These are phyloP conservation scores for Zeuzera pyrina DNA, from an alignment of 2,888 invertebrate species.

Conservation along the genomic window DNA sequence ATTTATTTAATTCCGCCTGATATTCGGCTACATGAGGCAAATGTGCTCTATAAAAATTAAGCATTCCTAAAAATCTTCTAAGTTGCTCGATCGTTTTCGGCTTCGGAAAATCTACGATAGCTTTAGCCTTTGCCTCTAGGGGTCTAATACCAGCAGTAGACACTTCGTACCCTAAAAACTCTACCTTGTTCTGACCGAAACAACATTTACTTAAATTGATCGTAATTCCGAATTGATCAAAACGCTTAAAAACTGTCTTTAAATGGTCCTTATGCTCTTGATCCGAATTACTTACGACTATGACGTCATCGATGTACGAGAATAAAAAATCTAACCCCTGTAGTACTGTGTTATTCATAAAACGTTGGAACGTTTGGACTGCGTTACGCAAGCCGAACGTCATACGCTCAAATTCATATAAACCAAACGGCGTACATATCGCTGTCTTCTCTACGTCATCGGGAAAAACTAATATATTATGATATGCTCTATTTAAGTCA, in stretches of 20 bases:
- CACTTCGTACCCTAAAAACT: conserved; percentile 14
- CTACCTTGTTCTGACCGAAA: conserved; percentile 7
- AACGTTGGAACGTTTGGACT: conserved; percentile 26
- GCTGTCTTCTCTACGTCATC: conserved; percentile 13
- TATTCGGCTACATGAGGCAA: conserved; percentile 10
- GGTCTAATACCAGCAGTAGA: conserved; percentile 10
- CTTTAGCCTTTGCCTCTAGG: conserved; percentile 4
- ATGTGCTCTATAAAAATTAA: conserved; percentile 15
- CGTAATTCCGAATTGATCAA: conserved; percentile 11
- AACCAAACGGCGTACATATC: conserved; percentile 12
- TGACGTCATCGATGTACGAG: conserved; percentile 5
- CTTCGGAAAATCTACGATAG: conserved; percentile 8
- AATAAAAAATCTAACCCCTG: conserved; percentile 7
- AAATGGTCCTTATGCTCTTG: conserved; percentile 2
- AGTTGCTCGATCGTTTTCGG: conserved; percentile 10
- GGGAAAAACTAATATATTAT: conserved; percentile 4
- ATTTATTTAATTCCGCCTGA: conserved; percentile 11
- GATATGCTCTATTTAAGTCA: conserved; percentile 11
- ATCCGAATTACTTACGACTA: conserved; percentile 3
- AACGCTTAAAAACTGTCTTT: conserved; percentile 7
- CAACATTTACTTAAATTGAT: conserved; percentile 13
- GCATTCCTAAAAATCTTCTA: conserved; percentile 15
- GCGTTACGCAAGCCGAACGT: conserved; percentile 30
- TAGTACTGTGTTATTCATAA: conserved; percentile 15
- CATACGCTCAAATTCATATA: conserved; percentile 30